Percentiles rank a stretch among this genome's conserved stretches.
Evolutionary conservation across 2,797 vertebrate genomes (phyloP).

Genomic region (Rallus crepitans): DNA sequence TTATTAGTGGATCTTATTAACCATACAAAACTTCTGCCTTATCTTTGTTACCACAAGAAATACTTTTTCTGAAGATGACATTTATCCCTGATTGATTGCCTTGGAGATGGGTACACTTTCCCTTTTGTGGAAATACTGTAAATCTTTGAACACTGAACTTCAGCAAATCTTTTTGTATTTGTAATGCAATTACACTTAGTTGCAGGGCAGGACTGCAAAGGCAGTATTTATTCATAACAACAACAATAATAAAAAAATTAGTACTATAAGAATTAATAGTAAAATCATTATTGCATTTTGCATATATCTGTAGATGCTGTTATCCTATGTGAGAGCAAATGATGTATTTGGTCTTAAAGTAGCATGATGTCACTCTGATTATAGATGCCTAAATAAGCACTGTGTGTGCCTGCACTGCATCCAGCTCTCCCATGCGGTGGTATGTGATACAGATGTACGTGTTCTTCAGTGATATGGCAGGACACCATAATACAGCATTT

Average conservation of each 20-base stretch:
- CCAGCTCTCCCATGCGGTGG: not conserved
- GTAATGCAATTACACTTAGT: not conserved
- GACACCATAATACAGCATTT: not conserved
- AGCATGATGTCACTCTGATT: not conserved
- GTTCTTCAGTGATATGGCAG: not conserved
- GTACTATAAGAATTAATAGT: not conserved
- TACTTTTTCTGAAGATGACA: not conserved
- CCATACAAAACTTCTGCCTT: not conserved
- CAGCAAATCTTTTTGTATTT: not conserved
- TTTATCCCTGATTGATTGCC: not conserved
- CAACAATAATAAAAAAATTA: not conserved
- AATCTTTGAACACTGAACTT: not conserved
- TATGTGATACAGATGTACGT: not conserved
- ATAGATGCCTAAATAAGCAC: fast-evolving
- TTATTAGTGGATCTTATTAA: conserved; percentile 25
- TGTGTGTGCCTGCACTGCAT: fast-evolving
- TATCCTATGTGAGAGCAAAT: not conserved
- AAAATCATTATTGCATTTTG: not conserved
- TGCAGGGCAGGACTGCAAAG: not conserved
- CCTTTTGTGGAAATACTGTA: not conserved
- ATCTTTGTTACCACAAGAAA: conserved; percentile 23
- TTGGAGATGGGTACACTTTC: conserved; percentile 1
- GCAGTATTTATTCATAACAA: not conserved
- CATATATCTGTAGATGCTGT: not conserved
- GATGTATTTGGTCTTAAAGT: not conserved